Evolutionary conservation across 2,113 vertebrate genomes (phyloP).

Genomic region (Crotalus viridis): DNA sequence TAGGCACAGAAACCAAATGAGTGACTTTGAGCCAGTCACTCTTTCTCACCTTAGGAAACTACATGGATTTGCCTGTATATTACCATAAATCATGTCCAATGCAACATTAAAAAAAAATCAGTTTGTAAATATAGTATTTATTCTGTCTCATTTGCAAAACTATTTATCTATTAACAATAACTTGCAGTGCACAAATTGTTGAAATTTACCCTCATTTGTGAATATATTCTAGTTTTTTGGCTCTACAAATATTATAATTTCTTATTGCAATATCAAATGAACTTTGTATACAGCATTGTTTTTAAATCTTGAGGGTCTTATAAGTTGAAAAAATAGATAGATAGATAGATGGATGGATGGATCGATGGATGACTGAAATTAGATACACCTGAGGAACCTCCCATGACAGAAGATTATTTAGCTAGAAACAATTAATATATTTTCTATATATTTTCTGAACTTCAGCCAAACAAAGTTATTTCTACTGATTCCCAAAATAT

Average conservation of each 20-base stretch:
- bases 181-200: background rate
- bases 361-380: background rate
- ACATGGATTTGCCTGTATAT: background rate
- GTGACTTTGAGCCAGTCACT: background rate
- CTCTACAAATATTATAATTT: conserved; percentile 17
- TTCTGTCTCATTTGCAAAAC: conserved; percentile 1
- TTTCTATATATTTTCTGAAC: background rate
- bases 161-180: conserved; percentile 17
- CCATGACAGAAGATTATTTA: background rate
- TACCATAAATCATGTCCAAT: background rate
- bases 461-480: background rate
- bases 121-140: background rate
- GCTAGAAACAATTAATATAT: background rate
- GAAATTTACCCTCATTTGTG: background rate
- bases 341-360: background rate
- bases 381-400: background rate
- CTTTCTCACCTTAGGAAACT: background rate
- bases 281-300: background rate
- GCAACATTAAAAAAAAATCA: background rate
- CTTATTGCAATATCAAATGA: conserved; percentile 3
- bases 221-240: conserved; percentile 7
- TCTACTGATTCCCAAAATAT: background rate
- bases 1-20: background rate
- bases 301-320: conserved; percentile 23
- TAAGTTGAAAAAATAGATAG: conserved; percentile 16